Percentiles rank a stretch among this genome's conserved stretches.
Evolutionary conservation across 2,888 invertebrate genomes (phyloP).

Genomic region (Miltochrista miniata): DNA sequence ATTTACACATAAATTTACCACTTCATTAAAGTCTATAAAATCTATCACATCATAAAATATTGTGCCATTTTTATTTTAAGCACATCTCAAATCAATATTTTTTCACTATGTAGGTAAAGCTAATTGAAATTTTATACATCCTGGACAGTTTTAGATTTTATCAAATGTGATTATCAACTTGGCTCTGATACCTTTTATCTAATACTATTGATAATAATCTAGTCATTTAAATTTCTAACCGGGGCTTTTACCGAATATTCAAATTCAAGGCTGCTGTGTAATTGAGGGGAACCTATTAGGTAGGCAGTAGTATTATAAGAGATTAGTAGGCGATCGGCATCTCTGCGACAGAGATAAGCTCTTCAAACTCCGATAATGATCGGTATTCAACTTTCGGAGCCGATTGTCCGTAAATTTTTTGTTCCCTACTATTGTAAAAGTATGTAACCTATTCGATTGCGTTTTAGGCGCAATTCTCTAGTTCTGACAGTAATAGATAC

Average conservation of each 20-base stretch:
- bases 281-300: conserved; percentile 68
- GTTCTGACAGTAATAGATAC: conserved; percentile 72
- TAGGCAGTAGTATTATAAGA: conserved; percentile 63
- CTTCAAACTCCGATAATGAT: conserved; percentile 74
- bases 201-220: background rate
- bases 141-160: background rate
- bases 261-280: conserved; percentile 48
- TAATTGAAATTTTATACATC: conserved; percentile 23
- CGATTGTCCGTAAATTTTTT: conserved; percentile 73
- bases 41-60: too few species aligned
- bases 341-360: conserved; percentile 73
- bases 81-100: conserved; percentile 3
- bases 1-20: too few species aligned
- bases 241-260: conserved; percentile 34
- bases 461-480: conserved; percentile 72
- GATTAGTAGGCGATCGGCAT: conserved; percentile 69
- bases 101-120: conserved; percentile 4
- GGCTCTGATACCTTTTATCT: background rate
- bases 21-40: too few species aligned
- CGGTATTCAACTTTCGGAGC: conserved; percentile 74
- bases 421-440: conserved; percentile 50
- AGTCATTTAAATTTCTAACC: conserved; percentile 18
- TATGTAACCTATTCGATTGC: conserved; percentile 72
- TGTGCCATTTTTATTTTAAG: too few species aligned
- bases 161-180: background rate